A percentile compares a stretch with the other conserved stretches of the same genome.
Evolutionary conservation across 2,888 invertebrate species (phyloP).

Genomic region (Phortica magna): DNA sequence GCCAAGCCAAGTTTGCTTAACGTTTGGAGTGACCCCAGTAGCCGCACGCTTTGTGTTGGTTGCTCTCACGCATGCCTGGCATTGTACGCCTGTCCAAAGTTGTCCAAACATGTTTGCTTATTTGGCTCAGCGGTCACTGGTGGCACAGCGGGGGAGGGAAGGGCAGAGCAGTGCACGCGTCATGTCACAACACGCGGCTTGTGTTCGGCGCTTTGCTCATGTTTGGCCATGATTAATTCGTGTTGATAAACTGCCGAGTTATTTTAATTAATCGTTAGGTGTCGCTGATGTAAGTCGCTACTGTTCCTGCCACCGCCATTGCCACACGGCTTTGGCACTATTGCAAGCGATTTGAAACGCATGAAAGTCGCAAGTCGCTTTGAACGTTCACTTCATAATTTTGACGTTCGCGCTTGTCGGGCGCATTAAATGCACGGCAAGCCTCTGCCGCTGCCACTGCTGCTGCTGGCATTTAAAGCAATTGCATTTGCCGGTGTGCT

Average conservation of each 20-base stretch:
- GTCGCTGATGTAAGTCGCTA: constrained; percentile 49
- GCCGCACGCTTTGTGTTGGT: not conserved
- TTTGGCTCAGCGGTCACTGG: not conserved
- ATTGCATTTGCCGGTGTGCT: not conserved
- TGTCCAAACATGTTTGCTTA: constrained; percentile 4
- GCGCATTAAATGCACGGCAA: not conserved
- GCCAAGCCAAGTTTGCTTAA: too few relatives aligned
- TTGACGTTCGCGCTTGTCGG: not conserved
- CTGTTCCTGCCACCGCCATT: not conserved
- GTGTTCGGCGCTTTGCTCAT: constrained; percentile 46
- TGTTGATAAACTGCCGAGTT: constrained; percentile 64
- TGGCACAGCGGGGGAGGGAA: not conserved
- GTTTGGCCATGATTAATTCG: constrained; percentile 67
- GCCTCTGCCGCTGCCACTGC: not conserved
- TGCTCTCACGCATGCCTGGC: not conserved
- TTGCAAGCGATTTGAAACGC: not conserved
- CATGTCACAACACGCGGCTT: not conserved
- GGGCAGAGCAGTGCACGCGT: too few relatives aligned
- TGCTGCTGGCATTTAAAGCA: too few relatives aligned
- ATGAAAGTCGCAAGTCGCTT: not conserved
- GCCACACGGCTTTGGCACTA: not conserved
- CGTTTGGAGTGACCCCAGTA: not conserved
- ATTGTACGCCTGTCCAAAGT: not conserved
- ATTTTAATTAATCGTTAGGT: constrained; percentile 74
- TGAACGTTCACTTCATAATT: not conserved